Percentiles rank a stretch among this genome's conserved stretches.
Conservation (phyloP, 2,797 vertebrate genomes). For the Bothrops alternatus region DNA sequence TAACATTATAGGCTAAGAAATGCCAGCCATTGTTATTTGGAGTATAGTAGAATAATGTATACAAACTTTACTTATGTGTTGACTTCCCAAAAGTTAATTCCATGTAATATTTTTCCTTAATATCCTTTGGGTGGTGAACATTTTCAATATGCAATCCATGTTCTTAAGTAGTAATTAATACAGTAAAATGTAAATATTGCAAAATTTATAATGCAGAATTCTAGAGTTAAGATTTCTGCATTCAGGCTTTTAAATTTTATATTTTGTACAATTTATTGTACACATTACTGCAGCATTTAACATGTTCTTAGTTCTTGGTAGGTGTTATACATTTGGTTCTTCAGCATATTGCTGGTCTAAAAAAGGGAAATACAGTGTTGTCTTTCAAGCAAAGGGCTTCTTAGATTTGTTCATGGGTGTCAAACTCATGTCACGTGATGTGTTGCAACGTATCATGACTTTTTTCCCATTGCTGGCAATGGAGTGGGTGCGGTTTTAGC, state of each 20-base stretch:
- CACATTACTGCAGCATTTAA: background rate
- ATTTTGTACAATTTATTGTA: background rate
- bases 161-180: background rate
- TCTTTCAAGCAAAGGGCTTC: too few species aligned
- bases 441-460: too few species aligned
- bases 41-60: background rate
- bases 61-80: background rate
- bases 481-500: too few species aligned
- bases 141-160: background rate
- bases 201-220: background rate
- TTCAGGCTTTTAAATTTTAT: background rate
- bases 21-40: background rate
- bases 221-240: background rate
- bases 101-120: background rate
- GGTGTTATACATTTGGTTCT: background rate
- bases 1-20: background rate
- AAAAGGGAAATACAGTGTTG: too few species aligned
- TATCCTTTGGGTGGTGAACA: background rate
- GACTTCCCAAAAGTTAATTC: background rate
- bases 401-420: too few species aligned
- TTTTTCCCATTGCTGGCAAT: too few species aligned
- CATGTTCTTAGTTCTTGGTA: background rate
- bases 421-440: too few species aligned
- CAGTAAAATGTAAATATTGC: background rate
- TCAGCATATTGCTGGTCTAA: too few species aligned